A percentile compares a stretch with the other conserved stretches of the same genome.
phyloP scores from a whole-genome alignment of 92 coral and sea anemone genomes.

The Nematostella vectensis region DNA sequence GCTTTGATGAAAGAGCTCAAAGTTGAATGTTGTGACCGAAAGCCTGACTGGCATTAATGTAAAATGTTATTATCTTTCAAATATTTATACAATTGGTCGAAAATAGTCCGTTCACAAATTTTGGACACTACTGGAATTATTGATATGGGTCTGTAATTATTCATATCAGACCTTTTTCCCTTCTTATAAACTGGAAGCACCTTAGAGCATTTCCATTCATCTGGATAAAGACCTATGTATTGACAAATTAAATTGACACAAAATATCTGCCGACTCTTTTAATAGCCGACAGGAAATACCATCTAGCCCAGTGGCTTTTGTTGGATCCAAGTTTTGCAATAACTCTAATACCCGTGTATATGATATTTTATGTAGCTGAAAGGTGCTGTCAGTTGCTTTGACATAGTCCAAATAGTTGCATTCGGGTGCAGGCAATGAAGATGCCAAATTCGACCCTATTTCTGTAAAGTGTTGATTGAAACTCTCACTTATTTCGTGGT shows the following conservation, averaged over 20 bases:
- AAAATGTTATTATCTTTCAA: neutral
- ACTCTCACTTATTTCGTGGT: neutral
- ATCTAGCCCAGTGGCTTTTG: neutral
- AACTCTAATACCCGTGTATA: neutral
- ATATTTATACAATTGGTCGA: neutral
- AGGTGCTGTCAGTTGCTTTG: neutral
- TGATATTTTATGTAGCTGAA: neutral
- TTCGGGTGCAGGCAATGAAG: neutral
- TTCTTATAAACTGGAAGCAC: neutral
- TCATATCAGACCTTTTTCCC: neutral
- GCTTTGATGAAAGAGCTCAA: neutral
- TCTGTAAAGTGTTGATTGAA: neutral
- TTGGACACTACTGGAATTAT: neutral
- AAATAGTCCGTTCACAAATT: neutral
- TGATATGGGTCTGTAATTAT: constrained; percentile 3
- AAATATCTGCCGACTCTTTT: neutral
- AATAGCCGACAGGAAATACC: neutral
- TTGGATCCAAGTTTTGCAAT: neutral
- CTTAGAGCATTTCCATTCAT: constrained; percentile 1
- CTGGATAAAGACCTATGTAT: neutral
- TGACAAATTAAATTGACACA: neutral
- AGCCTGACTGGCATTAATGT: neutral
- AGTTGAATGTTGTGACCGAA: neutral
- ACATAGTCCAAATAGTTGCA: no score
- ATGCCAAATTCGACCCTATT: neutral